Evolutionary conservation across 2,113 vertebrate genomes (phyloP), one percentile per base, ranked within the genome.

Genomic region (Zosterops japonicus): DNA sequence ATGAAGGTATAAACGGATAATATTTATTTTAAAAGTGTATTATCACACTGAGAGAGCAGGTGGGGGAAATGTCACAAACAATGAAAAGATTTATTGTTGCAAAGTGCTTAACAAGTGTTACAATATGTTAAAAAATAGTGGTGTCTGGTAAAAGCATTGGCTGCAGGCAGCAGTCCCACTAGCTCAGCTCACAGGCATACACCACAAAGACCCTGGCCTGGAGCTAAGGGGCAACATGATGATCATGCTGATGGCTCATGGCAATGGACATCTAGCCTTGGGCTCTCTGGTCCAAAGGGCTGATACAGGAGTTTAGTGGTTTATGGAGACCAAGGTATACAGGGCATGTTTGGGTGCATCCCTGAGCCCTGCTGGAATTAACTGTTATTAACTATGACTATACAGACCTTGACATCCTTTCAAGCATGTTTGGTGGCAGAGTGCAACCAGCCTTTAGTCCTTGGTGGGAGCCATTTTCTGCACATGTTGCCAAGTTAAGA

Each of bases 101-200:
- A 67, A 96, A 92, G 44, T 83, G 65, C 83, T 96, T 93, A 92
- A 60, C 75, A 86, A 94, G 64, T 71, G 60, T 52, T 96, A 65
- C 36, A 56, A 39, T 50, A 78, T 52, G 71, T 78, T 90, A 81
- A 92, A 85, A 90, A 83, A 12, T 5, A 60, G 60, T 22, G 36
- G 22, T 81, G 44, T 59, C 56, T 52, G 33, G 6, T 44, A 68
- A 93, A 70, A 60, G 47, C 21, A 1, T 16, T 83, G 79, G 28
- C 68, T 88, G 53, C 20, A 15, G 0, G 0, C 36, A 36, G 39
- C 33, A 72, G 44, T 59, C 18, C n/a, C 68, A 63, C 3, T 1
- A 2, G 23, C 39, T 65, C 3, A 6, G 25, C 21, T 42, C 0
- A 0, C 8, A 19, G 83, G 55, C 31, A 47, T 88, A 31, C 12